A percentile compares a stretch with the other conserved stretches of the same genome.
Conservation (phyloP, 2,797 vertebrate genomes). For the Garrulus glandarius region DNA sequence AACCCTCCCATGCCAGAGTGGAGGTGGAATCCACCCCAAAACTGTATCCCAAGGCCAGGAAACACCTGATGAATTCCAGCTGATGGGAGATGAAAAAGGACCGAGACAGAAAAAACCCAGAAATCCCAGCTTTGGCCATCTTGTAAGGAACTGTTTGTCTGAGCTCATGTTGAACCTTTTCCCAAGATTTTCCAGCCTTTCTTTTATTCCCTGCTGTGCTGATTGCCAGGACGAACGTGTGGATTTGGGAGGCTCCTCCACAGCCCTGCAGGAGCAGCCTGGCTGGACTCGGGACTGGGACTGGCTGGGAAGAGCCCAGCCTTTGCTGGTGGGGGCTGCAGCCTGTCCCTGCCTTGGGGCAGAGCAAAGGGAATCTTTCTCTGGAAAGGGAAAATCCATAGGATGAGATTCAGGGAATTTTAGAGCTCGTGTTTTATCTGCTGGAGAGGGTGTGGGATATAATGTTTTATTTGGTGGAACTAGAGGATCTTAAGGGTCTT, state of each 20-base stretch:
- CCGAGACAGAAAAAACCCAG: accelerated
- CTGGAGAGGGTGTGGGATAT: not conserved
- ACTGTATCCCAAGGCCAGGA: not conserved
- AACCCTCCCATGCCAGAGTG: accelerated
- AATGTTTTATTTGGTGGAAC: not conserved
- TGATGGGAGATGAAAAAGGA: not conserved
- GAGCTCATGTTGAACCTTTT: conserved; percentile 42
- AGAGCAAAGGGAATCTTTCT: not conserved
- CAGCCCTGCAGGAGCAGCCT: not conserved
- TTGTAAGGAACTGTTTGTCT: not conserved
- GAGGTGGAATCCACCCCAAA: not conserved
- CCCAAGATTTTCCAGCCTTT: conserved; percentile 52
- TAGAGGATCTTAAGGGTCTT: not conserved
- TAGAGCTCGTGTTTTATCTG: not conserved
- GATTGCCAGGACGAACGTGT: not conserved
- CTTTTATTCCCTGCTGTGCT: not conserved
- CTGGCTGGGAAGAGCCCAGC: not conserved
- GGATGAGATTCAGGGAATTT: not conserved
- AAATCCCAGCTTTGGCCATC: not conserved
- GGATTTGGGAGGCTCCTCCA: not conserved
- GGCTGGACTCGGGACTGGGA: not conserved
- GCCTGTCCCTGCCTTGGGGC: not conserved
- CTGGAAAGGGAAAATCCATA: not conserved
- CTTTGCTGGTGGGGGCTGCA: not conserved
- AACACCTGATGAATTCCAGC: not conserved